Evolutionary conservation across 2,888 invertebrate species (phyloP).

Genomic region (Hirtodrosophila duncani): DNA sequence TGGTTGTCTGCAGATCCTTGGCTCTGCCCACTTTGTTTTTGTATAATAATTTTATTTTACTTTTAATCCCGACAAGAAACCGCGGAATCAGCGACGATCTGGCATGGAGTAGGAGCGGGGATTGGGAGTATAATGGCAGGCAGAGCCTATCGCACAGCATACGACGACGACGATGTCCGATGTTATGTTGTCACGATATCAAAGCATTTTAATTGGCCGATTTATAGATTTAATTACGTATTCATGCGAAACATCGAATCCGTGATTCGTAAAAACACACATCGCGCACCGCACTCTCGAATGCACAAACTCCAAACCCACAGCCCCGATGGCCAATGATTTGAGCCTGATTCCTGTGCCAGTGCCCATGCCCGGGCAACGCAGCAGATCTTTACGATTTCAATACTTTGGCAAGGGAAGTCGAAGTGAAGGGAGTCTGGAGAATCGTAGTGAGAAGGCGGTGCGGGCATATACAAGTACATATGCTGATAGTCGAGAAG

Average conservation of each 20-base stretch:
- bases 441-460: not conserved
- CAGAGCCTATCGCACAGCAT: slow-evolving; percentile 25
- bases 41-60: slow-evolving; percentile 60
- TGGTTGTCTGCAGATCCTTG: slow-evolving; percentile 9
- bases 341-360: slow-evolving; percentile 44
- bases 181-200: slow-evolving; percentile 79
- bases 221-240: slow-evolving; percentile 79
- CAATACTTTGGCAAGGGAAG: slow-evolving; percentile 27
- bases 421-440: not conserved
- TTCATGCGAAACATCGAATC: slow-evolving; percentile 79
- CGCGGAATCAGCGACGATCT: slow-evolving; percentile 7
- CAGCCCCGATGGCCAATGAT: slow-evolving; percentile 39
- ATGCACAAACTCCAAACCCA: slow-evolving; percentile 3
- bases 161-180: slow-evolving; percentile 72
- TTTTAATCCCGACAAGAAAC: slow-evolving; percentile 33
- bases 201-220: slow-evolving; percentile 79
- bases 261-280: slow-evolving; percentile 79
- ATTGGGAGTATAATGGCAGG: slow-evolving; percentile 2
- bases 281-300: slow-evolving; percentile 61
- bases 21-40: slow-evolving; percentile 30
- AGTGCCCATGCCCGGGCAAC: slow-evolving; percentile 43
- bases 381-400: slow-evolving; percentile 70
- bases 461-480: too few relatives aligned
- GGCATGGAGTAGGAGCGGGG: slow-evolving; percentile 2
- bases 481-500: too few relatives aligned